Evolutionary conservation across 2,113 vertebrate genomes (phyloP), one percentile per base, ranked within the genome.

Genomic region (Pungitius pungitius): DNA sequence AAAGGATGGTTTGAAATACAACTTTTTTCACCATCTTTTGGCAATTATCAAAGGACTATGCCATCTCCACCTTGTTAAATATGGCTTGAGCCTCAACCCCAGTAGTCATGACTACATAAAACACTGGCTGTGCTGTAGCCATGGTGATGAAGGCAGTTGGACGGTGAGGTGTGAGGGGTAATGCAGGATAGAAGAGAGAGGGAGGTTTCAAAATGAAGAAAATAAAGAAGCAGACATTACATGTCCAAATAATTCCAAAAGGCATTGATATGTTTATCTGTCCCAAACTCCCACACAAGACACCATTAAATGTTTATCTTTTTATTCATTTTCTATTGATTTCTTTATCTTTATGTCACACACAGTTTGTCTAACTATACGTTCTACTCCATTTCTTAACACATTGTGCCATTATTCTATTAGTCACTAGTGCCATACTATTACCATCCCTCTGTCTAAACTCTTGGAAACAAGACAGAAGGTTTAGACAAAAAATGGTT

Each of bases 111-210:
- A 64, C 85, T 67, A 85, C 83, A 58, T 35, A 51, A 66, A 86
- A 84, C 81, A 80, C 73, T 75, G 59, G 63, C 73, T 80, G 42
- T 55, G 66, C 78, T 47, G 85, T 85, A 74, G 64, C 59, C 77
- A 84, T 85, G 78, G 67, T 33, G 66, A 89, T 84, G 78, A 79
- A 79, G 80, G 80, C 71, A 81, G 66, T 73, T 82, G 67, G 71
- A 82, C 42, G 30, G 63, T 56, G 69, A 75, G 77, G 65, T 85
- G 43, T 2, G 13, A 77, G 42, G 60, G 52, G 35, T 73, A 30
- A 84, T 26, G 45, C 54, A 72, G 67, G 51, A 69, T 22, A 54
- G 65, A 49, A 63, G 35, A 24, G 35, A 24, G 70, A 80, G 8
- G 52, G 71, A 68, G 20, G 59, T 52, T 57, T 65, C 14, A 37